Conservation (phyloP, 1,140 invertebrate species). For the Nephotettix cincticeps region DNA sequence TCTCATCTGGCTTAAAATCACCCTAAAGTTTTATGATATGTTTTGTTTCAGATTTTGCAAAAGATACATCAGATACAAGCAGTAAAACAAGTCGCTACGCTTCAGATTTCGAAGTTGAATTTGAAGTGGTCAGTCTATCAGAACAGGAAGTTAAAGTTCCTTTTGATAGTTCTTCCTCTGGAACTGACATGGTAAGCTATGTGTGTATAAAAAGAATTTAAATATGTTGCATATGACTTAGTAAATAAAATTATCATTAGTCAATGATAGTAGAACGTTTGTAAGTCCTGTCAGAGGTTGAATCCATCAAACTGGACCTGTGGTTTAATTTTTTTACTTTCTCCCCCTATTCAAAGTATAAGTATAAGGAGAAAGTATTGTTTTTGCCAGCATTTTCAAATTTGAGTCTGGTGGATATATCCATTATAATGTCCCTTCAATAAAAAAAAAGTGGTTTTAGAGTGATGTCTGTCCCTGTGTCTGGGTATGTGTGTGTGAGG, state of each 20-base stretch:
- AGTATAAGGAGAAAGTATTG: no score
- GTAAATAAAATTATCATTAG: background rate
- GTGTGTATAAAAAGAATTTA: background rate
- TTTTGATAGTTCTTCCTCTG: background rate
- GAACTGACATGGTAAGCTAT: background rate
- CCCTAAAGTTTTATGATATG: no score
- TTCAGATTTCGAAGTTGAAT: background rate
- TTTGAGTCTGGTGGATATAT: no score
- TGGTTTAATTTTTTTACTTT: no score
- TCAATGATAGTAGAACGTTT: background rate
- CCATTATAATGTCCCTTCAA: no score
- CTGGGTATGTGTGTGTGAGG: no score
- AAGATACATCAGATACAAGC: background rate
- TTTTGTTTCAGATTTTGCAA: background rate
- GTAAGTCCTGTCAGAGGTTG: background rate
- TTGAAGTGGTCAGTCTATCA: background rate
- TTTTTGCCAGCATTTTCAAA: no score
- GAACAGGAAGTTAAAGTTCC: background rate
- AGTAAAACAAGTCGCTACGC: background rate
- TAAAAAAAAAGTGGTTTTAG: no score
- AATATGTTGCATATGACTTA: background rate
- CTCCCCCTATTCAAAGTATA: no score
- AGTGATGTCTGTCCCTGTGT: no score
- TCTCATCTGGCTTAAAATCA: no score
- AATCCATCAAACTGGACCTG: background rate